Percentiles rank a stretch among this genome's conserved stretches.
Conservation (phyloP, 1,140 invertebrate species). For the Pseudomyrmex pallidus region DNA sequence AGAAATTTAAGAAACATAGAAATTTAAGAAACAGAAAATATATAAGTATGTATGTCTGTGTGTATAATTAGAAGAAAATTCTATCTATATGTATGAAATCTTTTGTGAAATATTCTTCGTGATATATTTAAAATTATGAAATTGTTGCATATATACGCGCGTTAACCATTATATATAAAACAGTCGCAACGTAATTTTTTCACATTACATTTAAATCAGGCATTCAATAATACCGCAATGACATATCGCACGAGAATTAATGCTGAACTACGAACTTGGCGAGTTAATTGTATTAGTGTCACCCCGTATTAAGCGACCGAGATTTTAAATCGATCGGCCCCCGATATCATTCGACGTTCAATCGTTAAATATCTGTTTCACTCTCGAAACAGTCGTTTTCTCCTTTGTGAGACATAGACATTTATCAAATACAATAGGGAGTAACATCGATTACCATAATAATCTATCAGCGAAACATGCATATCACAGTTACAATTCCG, state of each 20-base stretch:
- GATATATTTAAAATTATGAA: no score
- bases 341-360: not conserved
- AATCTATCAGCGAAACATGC: conserved; percentile 74
- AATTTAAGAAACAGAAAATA: not conserved
- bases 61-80: not conserved
- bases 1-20: not conserved
- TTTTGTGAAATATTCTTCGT: no score
- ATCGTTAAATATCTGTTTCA: conserved; percentile 43
- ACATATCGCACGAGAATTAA: not conserved
- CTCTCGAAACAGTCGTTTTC: not conserved
- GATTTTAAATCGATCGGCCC: conserved; percentile 51
- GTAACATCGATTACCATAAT: conserved; percentile 76
- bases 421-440: not conserved
- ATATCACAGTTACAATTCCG: conserved; percentile 79
- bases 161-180: no score
- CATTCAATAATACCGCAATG: not conserved
- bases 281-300: conserved; percentile 15
- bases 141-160: no score
- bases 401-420: not conserved
- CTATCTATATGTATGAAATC: not conserved
- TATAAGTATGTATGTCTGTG: not conserved
- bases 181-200: not conserved
- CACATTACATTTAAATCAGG: not conserved
- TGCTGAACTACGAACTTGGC: not conserved
- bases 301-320: not conserved